phyloP scores from a whole-genome alignment of 2,888 invertebrate genomes.

The Tuta absoluta region DNA sequence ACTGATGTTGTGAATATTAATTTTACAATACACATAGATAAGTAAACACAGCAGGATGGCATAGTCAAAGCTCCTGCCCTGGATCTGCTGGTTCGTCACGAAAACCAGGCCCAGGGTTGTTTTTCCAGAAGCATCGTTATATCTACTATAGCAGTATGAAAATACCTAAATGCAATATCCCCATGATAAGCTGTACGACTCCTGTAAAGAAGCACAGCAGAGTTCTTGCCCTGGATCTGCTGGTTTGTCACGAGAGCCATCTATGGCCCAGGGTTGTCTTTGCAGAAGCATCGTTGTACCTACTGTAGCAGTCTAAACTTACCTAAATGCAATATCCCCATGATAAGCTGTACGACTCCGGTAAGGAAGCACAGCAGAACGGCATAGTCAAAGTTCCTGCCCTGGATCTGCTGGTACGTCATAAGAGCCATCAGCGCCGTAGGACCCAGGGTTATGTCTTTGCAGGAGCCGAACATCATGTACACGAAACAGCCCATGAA shows the following conservation, averaged over 20 bases:
- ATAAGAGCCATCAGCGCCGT: slow-evolving; percentile 97
- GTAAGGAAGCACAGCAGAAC: slow-evolving; percentile 91
- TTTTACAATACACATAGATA: no score
- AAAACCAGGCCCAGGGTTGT: slow-evolving; percentile 95
- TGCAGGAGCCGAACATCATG: slow-evolving; percentile 92
- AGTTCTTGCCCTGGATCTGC: slow-evolving; percentile 85
- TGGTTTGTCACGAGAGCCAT: slow-evolving; percentile 76
- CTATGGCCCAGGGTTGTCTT: no score
- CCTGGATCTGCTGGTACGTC: slow-evolving; percentile 89
- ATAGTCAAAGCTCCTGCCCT: slow-evolving; percentile 87
- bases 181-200: no score
- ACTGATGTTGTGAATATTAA: no score
- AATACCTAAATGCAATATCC: no score
- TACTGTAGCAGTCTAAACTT: slow-evolving; percentile 41
- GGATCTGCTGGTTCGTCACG: slow-evolving; percentile 91
- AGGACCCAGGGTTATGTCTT: slow-evolving; percentile 93
- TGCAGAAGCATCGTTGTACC: no score
- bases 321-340: slow-evolving; percentile 92
- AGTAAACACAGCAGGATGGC: slow-evolving; percentile 92
- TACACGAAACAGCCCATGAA: slow-evolving; percentile 97
- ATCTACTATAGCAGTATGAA: no score
- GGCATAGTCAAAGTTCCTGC: slow-evolving; percentile 88
- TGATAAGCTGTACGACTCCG: slow-evolving; percentile 89
- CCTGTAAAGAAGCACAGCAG: slow-evolving; percentile 89
- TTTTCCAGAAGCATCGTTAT: slow-evolving; percentile 86